Evolutionary conservation across 2,888 invertebrate species (phyloP).

Genomic region (Clistopyga incitator): DNA sequence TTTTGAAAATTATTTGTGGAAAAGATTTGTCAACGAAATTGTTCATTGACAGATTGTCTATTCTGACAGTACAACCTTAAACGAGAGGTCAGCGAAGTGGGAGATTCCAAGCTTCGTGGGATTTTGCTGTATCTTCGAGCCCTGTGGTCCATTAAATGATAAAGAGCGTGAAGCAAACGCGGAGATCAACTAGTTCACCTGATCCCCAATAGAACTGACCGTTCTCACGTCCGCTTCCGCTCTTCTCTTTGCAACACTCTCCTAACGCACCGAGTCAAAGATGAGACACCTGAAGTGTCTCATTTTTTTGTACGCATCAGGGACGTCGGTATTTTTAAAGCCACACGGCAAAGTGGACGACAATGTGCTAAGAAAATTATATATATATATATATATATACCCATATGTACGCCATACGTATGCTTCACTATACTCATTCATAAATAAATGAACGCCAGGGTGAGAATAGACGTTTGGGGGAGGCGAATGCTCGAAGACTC

Average conservation of each 20-base stretch:
- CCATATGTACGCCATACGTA: not conserved
- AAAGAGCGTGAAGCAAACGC: not conserved
- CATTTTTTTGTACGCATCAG: no score
- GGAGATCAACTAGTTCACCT: conserved; percentile 24
- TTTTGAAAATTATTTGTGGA: no score
- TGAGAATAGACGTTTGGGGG: conserved; percentile 18
- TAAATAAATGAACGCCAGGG: conserved; percentile 1
- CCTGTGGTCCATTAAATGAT: not conserved
- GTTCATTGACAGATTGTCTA: not conserved
- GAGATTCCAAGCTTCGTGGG: conserved; percentile 7
- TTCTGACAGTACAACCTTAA: not conserved
- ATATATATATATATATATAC: conserved; percentile 17
- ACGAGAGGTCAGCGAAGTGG: not conserved
- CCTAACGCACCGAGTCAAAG: not conserved
- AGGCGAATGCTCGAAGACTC: conserved; percentile 17
- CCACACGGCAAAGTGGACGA: not conserved
- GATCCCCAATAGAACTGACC: conserved; percentile 13
- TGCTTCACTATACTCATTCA: not conserved
- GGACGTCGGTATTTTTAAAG: conserved; percentile 11
- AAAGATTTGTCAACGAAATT: not conserved
- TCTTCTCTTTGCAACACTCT: not conserved
- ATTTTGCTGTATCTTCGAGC: not conserved
- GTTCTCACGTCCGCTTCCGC: not conserved
- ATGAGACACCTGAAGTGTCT: conserved; percentile 28
- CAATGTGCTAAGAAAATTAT: not conserved